Evolutionary conservation across 2,113 vertebrate species (phyloP).

Genomic region (Melanostigma gelatinosum): DNA sequence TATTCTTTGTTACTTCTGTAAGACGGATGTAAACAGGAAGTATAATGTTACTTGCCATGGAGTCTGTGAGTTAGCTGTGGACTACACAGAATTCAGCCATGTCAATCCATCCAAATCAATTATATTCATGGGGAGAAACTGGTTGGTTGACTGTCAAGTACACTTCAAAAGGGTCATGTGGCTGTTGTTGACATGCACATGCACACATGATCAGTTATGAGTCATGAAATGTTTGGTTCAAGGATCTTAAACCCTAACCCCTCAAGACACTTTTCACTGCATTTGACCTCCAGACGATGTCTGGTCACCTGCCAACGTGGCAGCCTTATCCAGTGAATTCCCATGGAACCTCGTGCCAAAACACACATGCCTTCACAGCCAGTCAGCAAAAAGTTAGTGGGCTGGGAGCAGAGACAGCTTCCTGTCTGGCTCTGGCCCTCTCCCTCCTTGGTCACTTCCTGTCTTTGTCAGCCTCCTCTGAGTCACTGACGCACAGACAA

Average conservation of each 20-base stretch:
- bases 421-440: constrained; percentile 59
- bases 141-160: background rate
- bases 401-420: constrained; percentile 49
- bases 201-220: background rate
- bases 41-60: background rate
- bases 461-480: constrained; percentile 68
- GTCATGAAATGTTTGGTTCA: background rate
- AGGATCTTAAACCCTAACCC: background rate
- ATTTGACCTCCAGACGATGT: constrained; percentile 24
- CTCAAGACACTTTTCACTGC: constrained; percentile 1
- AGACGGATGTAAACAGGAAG: background rate
- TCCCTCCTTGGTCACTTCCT: constrained; percentile 67
- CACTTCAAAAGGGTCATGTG: background rate
- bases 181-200: background rate
- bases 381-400: constrained; percentile 37
- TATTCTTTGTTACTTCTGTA: background rate
- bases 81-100: background rate
- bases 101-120: background rate
- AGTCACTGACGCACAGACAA: constrained; percentile 55
- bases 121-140: background rate
- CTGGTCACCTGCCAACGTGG: background rate
- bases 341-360: constrained; percentile 28
- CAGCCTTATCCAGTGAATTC: constrained; percentile 32
- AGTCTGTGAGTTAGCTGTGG: background rate
- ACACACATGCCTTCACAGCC: background rate